Conservation (phyloP, 2,888 invertebrate species). For the Drosophila multiciliata region DNA sequence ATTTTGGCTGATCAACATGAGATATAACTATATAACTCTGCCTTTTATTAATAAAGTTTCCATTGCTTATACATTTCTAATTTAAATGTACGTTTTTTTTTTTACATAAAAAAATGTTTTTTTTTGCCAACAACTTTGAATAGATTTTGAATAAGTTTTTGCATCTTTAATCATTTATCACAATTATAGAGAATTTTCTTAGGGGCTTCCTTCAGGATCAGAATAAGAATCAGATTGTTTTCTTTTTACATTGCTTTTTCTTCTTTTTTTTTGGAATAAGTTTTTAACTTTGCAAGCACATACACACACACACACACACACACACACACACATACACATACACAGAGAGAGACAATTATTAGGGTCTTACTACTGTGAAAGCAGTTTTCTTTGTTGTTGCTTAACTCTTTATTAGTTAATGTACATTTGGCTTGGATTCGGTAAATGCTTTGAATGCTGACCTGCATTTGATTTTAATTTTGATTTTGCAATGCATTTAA, state of each 20-base stretch:
- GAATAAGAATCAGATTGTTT: constrained; percentile 50
- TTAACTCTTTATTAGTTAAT: constrained; percentile 3
- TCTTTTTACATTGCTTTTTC: constrained; percentile 23
- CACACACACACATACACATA: constrained; percentile 28
- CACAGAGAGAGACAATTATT: constrained; percentile 12
- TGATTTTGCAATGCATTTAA: constrained; percentile 72
- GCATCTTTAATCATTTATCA: constrained; percentile 48
- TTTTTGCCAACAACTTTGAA: constrained; percentile 22
- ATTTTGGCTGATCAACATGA: background rate
- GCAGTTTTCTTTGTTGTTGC: constrained; percentile 15
- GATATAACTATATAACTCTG: background rate
- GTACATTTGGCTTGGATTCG: constrained; percentile 28
- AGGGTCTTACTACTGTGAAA: constrained; percentile 30
- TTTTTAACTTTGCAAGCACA: constrained; percentile 38
- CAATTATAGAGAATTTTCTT: constrained; percentile 68
- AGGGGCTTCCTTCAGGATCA: constrained; percentile 36
- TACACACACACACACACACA: constrained; percentile 36
- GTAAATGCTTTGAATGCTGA: constrained; percentile 65
- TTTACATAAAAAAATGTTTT: constrained; percentile 7
- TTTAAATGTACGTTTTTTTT: background rate
- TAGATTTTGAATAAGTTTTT: constrained; percentile 27
- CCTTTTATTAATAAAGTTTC: background rate
- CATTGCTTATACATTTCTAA: constrained; percentile 3
- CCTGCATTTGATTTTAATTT: constrained; percentile 51
- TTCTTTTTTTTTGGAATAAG: constrained; percentile 17